phyloP scores from a whole-genome alignment of 2,888 invertebrate genomes.

The Pardosa pseudoannulata region DNA sequence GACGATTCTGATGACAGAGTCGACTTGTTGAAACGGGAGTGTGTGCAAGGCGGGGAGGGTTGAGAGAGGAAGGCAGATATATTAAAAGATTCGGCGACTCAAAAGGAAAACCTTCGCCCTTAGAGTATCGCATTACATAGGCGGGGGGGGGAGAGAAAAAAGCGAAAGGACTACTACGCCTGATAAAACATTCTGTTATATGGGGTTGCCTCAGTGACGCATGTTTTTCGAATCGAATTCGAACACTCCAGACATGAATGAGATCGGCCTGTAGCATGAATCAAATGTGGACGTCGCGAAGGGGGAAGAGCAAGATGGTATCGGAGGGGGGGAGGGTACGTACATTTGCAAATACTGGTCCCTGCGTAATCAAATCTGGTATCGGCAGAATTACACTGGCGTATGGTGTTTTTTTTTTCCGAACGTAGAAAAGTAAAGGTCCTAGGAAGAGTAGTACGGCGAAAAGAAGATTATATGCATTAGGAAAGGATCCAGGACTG shows the following conservation, averaged over 20 bases:
- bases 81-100: conserved; percentile 5
- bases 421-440: too few species aligned
- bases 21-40: neutral
- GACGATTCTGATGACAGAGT: neutral
- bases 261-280: neutral
- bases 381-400: neutral
- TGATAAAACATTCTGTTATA: neutral
- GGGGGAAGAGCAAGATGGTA: neutral
- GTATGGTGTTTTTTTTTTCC: too few species aligned
- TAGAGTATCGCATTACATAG: neutral
- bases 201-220: neutral
- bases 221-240: neutral
- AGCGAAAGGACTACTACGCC: neutral
- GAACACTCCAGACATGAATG: neutral
- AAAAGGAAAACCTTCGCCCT: neutral
- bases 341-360: neutral
- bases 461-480: too few species aligned
- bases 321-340: neutral
- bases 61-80: too few species aligned
- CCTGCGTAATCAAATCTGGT: neutral
- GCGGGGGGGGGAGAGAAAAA: neutral
- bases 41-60: neutral
- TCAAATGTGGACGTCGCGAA: neutral
- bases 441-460: too few species aligned
- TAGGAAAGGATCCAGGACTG: too few species aligned